Evolutionary conservation across 2,113 vertebrate genomes (phyloP).

Genomic region (Thryonomys swinderianus): DNA sequence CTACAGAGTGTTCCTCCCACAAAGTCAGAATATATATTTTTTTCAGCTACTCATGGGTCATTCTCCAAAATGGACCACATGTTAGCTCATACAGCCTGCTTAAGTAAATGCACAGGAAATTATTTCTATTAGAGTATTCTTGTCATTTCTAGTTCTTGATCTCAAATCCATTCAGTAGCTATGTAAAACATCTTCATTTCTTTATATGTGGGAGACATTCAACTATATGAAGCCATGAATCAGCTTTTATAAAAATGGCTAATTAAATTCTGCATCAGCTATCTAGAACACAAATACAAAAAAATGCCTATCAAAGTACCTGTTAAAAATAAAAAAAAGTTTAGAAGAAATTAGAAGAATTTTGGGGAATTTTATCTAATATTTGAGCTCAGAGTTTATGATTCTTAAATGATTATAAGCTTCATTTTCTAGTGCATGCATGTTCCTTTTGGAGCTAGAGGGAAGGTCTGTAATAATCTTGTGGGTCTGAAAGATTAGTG

Average conservation of each 20-base stretch:
- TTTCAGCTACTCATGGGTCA: no score
- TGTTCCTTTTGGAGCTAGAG: neutral
- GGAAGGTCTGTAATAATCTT: neutral
- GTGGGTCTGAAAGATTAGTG: neutral
- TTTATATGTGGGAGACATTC: neutral
- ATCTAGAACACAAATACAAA: neutral
- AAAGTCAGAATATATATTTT: no score
- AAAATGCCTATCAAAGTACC: neutral
- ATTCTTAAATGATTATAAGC: neutral
- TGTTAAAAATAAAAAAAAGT: neutral
- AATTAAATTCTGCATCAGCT: neutral
- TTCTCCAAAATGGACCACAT: no score
- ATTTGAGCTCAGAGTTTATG: neutral
- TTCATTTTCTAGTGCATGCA: neutral
- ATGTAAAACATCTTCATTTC: neutral
- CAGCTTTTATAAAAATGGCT: neutral
- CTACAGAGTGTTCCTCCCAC: no score
- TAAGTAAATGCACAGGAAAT: neutral
- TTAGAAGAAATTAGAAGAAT: conserved; percentile 3
- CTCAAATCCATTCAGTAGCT: neutral
- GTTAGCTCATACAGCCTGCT: no score
- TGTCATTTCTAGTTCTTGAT: neutral
- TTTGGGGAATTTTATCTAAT: neutral
- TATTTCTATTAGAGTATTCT: neutral
- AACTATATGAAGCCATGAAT: neutral